Base-by-base conservation (phyloP, 2,888 invertebrate genomes). In the Tenthredo distinguenda region DNA sequence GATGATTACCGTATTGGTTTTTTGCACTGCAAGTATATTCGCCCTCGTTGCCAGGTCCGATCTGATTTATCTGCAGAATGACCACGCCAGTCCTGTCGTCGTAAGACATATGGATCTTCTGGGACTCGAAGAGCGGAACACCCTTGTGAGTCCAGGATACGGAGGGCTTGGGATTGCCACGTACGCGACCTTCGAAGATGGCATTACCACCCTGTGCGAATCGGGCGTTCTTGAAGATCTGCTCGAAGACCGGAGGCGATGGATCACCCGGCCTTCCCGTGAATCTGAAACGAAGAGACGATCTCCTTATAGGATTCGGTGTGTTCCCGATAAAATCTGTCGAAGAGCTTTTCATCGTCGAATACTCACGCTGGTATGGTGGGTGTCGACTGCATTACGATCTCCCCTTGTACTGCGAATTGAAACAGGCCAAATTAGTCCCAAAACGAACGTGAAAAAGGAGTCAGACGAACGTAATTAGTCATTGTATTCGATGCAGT, bases 201-300 rank as follows among this genome's bases (percentile, higher is more conserved):
- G 98, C 98, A 93, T 98, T 97, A 83, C 98, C 98, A 89, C 99
- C 99, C 95, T 98, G 98, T 87, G 98, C 98, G 94, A 98, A 98
- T 92, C 98, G 96, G 89, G 98, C 98, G 94, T 98, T 98, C 94
- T 97, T 97, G 94, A 98, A 98, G 92, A 99, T 98, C 94, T 98
- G 98, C 94, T 99, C 98, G 94, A 99, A 98, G 89, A 99, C 97
- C 88, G 99, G 99, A 86, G 99, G 98, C 88, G 98, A 97, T 88
- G 97, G 97, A 91, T 96, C 96, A 90, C 97, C 97, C 87, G 97
- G 96, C 92, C 95, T 91, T 86, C 93, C 93, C 85, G 91, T 90
- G 87, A 93, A 93, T 86, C 93, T 93, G 86, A 7, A 40, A 4
- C 6, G 1, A 58, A 58, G 58, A 58, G 21, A 58, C 18, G 2